Evolutionary conservation across 2,888 invertebrate genomes (phyloP).

Genomic region (Nomada goodeniana): DNA sequence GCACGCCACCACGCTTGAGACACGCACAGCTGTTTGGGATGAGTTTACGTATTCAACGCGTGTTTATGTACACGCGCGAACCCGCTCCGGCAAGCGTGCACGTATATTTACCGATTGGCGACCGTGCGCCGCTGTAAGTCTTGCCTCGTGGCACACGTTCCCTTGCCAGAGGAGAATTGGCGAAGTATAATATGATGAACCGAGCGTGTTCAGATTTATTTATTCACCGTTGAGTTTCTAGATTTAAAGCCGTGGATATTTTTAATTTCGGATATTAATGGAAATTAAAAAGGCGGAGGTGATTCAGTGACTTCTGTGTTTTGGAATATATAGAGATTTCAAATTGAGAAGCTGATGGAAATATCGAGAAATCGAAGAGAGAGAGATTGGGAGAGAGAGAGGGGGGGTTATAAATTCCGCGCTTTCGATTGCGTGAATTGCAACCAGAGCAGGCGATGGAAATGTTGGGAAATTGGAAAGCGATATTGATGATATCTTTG

Average conservation of each 20-base stretch:
- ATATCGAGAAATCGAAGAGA: too few relatives aligned
- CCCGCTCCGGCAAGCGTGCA: not conserved
- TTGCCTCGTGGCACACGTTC: slow-evolving; percentile 3
- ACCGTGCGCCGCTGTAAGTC: not conserved
- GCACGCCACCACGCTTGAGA: slow-evolving; percentile 30
- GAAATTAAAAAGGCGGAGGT: not conserved
- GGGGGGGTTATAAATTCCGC: too few relatives aligned
- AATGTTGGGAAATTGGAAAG: too few relatives aligned
- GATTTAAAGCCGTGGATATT: not conserved
- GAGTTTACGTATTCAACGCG: slow-evolving; percentile 62
- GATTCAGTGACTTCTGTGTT: too few relatives aligned
- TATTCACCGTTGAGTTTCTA: not conserved
- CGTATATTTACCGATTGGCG: slow-evolving; percentile 30
- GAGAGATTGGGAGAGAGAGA: too few relatives aligned
- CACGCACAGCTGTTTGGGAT: slow-evolving; percentile 52
- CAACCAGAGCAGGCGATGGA: too few relatives aligned
- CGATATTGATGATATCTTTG: too few relatives aligned
- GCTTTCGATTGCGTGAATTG: too few relatives aligned
- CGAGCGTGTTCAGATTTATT: not conserved
- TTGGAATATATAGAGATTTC: too few relatives aligned
- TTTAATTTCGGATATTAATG: not conserved
- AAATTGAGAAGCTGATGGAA: too few relatives aligned
- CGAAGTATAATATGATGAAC: slow-evolving; percentile 20
- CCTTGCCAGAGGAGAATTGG: not conserved
- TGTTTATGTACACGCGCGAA: slow-evolving; percentile 42